These are phyloP conservation scores for Oegoconia quadripuncta DNA, from an alignment of 2,888 invertebrate species.

Conservation along the genomic window DNA sequence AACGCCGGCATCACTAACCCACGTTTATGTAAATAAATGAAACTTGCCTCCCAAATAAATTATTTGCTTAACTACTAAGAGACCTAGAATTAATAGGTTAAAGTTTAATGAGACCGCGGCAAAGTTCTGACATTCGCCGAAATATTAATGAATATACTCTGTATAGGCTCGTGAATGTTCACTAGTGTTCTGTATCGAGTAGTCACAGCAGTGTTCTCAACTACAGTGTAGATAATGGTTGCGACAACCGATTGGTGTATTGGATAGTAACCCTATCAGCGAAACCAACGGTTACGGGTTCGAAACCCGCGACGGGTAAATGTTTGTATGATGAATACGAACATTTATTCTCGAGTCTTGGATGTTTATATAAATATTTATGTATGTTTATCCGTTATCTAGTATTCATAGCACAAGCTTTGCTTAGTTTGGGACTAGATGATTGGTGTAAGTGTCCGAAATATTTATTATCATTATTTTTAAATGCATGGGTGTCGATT, in stretches of 20 bases:
- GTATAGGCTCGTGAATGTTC: neutral
- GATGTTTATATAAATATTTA: too few relatives aligned
- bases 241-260: too few relatives aligned
- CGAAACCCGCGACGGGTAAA: neutral
- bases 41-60: slow-evolving; percentile 13
- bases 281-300: neutral
- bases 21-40: neutral
- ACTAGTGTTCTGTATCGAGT: neutral
- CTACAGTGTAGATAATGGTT: too few relatives aligned
- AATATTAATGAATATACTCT: slow-evolving; percentile 3
- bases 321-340: too few relatives aligned
- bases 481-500: too few relatives aligned
- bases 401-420: too few relatives aligned
- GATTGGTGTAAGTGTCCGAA: too few relatives aligned
- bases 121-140: neutral
- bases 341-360: too few relatives aligned
- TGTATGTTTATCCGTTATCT: too few relatives aligned
- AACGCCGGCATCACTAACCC: slow-evolving; percentile 10
- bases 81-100: slow-evolving; percentile 18
- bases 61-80: slow-evolving; percentile 17
- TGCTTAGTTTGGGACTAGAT: too few relatives aligned
- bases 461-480: too few relatives aligned
- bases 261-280: neutral
- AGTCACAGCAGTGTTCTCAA: too few relatives aligned
- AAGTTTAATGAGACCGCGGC: slow-evolving; percentile 20